Evolutionary conservation across 2,888 invertebrate species (phyloP), one percentile per base, ranked within the genome.

Genomic region (Acronicta alni): DNA sequence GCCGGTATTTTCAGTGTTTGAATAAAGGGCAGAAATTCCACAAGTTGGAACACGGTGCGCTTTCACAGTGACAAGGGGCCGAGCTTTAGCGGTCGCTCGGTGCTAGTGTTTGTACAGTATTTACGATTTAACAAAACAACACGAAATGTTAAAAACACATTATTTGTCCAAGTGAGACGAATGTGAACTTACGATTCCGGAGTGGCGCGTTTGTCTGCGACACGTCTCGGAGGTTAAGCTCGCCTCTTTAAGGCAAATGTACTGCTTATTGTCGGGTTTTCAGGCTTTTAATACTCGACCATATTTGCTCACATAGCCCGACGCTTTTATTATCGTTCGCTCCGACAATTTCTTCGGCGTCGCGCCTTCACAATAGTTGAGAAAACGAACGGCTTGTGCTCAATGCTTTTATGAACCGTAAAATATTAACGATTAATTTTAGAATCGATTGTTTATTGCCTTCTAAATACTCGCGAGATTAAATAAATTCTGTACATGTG

Each of bases 121-220:
- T 93, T 94, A 94, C 93, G 93, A 93, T 93, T 91, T 91, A 92
- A 93, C 94, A 93, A 94, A 94, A 94, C 94, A 93, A 93, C 92
- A 91, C 88, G 92, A 92, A 92, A 93, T 92, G 93, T 94, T 93
- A 92, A 94, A 93, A 93, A 93, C 94, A 93, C 92, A 93, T 93
- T 93, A 93, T 93, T 93, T 93, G 93, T 89, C 88, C 89, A 84
- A 88, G 85, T 93, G 94, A 89, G 93, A 94, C 94, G 92, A 94
- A 94, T 93, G 92, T 87, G 88, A 85, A 86, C 90, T 90, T 90
- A 91, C 88, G 91, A 91, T 91, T 87, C 89, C 83, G 87, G 81
- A 86, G 88, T 84, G 78, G 76, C 75, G 83, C 91, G 88, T 94
- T 93, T 94, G 94, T 94, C 91, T 86, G 77, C 83, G 84, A 90